Percentiles rank a stretch among this genome's conserved stretches.
These are phyloP conservation scores for Scolopax rusticola DNA, from an alignment of 2,797 vertebrate genomes.

Conservation along the genomic window DNA sequence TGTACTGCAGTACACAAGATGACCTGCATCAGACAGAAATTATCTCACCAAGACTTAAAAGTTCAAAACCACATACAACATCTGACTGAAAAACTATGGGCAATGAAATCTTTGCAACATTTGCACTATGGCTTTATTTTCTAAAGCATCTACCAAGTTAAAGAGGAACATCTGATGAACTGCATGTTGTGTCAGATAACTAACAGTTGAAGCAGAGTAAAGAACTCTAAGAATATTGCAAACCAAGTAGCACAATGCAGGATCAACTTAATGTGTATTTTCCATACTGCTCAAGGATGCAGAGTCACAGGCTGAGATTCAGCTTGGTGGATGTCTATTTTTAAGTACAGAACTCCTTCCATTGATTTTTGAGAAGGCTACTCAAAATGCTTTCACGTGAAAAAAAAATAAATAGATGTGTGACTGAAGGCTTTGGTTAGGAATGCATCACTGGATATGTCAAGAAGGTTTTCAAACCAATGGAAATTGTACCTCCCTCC, in stretches of 20 bases:
- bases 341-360: background rate
- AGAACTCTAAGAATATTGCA: background rate
- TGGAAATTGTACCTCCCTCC: background rate
- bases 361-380: background rate
- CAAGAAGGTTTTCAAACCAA: background rate
- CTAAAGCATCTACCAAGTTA: background rate
- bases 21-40: background rate
- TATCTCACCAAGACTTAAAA: background rate
- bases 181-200: background rate
- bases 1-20: background rate
- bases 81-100: background rate
- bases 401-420: background rate
- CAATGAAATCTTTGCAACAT: background rate
- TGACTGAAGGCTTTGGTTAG: background rate
- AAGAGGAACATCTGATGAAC: background rate
- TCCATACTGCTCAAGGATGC: background rate
- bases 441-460: background rate
- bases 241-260: background rate
- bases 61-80: background rate
- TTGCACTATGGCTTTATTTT: background rate
- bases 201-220: background rate
- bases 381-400: background rate
- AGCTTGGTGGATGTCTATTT: background rate
- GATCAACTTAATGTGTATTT: background rate
- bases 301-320: background rate